Evolutionary conservation across 1,140 invertebrate genomes (phyloP).

Genomic region (Panulirus ornatus): DNA sequence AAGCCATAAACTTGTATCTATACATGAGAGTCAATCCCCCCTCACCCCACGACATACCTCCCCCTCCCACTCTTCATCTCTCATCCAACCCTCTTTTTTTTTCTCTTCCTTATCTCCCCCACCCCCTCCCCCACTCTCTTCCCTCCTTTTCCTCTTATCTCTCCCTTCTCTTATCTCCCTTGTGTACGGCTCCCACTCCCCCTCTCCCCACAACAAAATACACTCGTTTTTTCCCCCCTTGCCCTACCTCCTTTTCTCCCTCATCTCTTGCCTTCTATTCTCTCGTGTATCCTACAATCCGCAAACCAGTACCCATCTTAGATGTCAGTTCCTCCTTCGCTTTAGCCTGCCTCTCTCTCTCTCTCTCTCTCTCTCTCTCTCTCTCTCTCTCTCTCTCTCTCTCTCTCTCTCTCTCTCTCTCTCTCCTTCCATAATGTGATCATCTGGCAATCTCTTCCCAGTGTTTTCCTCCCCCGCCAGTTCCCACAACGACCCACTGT

Average conservation of each 20-base stretch:
- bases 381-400: conserved; percentile 5
- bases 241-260: neutral
- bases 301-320: too few species aligned
- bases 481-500: too few species aligned
- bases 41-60: neutral
- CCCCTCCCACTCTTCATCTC: neutral
- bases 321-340: neutral
- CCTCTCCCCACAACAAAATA: neutral
- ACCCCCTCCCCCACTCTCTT: neutral
- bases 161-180: neutral
- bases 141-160: neutral
- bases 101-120: neutral
- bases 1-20: conserved; percentile 20
- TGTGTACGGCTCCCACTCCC: neutral
- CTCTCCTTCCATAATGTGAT: neutral
- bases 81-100: conserved; percentile 2
- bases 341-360: neutral
- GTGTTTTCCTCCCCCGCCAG: too few species aligned
- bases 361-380: conserved; percentile 2
- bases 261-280: neutral
- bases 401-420: neutral
- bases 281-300: neutral
- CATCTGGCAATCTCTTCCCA: too few species aligned
- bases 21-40: conserved; percentile 14
- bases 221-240: neutral